These are phyloP conservation scores for Eilema griseolum DNA, from an alignment of 2,888 invertebrate genomes.

Conservation along the genomic window DNA sequence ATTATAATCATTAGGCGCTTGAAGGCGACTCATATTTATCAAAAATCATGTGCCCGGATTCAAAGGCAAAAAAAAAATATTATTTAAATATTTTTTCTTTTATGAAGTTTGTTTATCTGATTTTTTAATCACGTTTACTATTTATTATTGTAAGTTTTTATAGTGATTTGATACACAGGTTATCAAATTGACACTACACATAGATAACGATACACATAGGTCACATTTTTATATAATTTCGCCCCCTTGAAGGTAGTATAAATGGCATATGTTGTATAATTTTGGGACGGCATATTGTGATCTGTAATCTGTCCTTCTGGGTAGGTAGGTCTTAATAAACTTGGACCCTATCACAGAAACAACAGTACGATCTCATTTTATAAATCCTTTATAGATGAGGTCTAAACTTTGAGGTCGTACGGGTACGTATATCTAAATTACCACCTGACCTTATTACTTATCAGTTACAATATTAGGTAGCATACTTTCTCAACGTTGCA, in stretches of 20 bases:
- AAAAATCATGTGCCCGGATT: not conserved
- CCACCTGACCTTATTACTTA: not conserved
- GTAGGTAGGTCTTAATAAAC: too few species aligned
- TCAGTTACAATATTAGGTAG: not conserved
- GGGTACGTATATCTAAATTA: not conserved
- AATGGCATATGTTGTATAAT: not conserved
- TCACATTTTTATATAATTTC: not conserved
- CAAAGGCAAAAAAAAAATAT: not conserved
- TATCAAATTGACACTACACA: slow-evolving; percentile 5
- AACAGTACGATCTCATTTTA: too few species aligned
- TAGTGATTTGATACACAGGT: slow-evolving; percentile 5
- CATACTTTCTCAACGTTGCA: slow-evolving; percentile 4
- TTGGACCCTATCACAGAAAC: too few species aligned
- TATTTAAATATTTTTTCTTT: not conserved
- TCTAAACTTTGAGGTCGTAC: too few species aligned
- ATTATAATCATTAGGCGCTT: too few species aligned
- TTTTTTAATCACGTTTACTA: not conserved
- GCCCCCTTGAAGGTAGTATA: not conserved
- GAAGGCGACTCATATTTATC: not conserved
- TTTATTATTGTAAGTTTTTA: not conserved
- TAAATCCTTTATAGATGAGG: too few species aligned
- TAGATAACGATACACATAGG: not conserved
- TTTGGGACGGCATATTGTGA: not conserved
- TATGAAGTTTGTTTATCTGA: not conserved
- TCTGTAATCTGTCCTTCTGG: too few species aligned